Percentiles rank a stretch among this genome's conserved stretches.
Evolutionary conservation across 2,113 vertebrate species (phyloP).

Genomic region (Protomyctophum bolini): DNA sequence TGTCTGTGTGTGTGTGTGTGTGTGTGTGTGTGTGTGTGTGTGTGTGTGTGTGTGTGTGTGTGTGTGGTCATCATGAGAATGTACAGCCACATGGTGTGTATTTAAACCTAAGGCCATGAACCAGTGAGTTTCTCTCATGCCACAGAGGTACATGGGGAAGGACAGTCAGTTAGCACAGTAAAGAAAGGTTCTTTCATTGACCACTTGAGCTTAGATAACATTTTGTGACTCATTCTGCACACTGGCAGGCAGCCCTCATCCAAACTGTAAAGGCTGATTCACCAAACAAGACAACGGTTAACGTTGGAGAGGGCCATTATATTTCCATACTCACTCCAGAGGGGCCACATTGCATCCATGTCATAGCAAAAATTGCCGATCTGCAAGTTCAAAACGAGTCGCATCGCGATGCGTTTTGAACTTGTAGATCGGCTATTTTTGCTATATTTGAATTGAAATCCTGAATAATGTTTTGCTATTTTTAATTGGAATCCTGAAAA

Average conservation of each 20-base stretch:
- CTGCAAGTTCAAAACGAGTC: too few species aligned
- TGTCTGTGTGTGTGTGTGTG: neutral
- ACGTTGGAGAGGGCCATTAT: too few species aligned
- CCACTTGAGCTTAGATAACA: slow-evolving; percentile 51
- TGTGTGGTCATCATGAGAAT: slow-evolving; percentile 13
- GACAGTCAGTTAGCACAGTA: slow-evolving; percentile 52
- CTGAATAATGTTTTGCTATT: too few species aligned
- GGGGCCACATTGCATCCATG: too few species aligned
- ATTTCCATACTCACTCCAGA: too few species aligned
- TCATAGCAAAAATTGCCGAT: too few species aligned
- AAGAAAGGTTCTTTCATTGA: slow-evolving; percentile 55
- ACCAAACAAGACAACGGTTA: neutral
- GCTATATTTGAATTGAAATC: too few species aligned
- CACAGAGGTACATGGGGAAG: slow-evolving; percentile 44
- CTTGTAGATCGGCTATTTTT: too few species aligned
- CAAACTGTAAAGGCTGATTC: neutral
- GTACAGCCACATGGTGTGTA: slow-evolving; percentile 45
- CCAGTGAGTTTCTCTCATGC: slow-evolving; percentile 59
- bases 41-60: neutral
- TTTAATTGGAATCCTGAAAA: neutral
- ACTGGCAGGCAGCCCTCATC: neutral
- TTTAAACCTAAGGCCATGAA: slow-evolving; percentile 61
- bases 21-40: too few species aligned
- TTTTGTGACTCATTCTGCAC: slow-evolving; percentile 27
- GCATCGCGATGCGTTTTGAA: too few species aligned